Percentiles rank a stretch among this genome's conserved stretches.
These are phyloP conservation scores for Biston betularia DNA, from an alignment of 2,888 invertebrate species.

Conservation along the genomic window DNA sequence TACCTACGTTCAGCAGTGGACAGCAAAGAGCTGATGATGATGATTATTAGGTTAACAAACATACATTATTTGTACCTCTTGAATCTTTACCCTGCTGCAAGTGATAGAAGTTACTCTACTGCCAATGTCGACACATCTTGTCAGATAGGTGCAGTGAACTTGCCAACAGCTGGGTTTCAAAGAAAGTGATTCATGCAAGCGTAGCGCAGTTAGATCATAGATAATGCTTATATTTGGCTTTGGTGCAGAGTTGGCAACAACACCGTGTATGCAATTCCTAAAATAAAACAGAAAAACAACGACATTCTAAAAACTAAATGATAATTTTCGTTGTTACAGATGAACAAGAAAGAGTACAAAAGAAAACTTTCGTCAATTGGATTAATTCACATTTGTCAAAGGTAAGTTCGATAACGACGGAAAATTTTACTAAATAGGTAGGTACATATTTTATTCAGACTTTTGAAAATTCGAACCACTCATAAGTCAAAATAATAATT, in stretches of 20 bases:
- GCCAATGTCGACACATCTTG: slow-evolving; percentile 16
- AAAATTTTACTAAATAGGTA: neutral
- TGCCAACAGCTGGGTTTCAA: slow-evolving; percentile 61
- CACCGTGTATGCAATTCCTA: slow-evolving; percentile 22
- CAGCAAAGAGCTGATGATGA: no score
- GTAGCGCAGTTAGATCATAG: slow-evolving; percentile 45
- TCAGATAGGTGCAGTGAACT: slow-evolving; percentile 68
- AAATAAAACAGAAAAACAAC: neutral
- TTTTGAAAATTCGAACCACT: no score
- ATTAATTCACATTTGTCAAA: slow-evolving; percentile 98
- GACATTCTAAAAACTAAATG: neutral
- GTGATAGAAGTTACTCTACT: slow-evolving; percentile 8
- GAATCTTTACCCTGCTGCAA: neutral
- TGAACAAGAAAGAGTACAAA: slow-evolving; percentile 99
- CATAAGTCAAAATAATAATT: no score
- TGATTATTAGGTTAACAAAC: no score
- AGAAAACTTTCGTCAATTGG: slow-evolving; percentile 99
- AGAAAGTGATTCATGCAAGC: slow-evolving; percentile 61
- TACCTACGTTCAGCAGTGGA: no score
- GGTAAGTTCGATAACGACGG: slow-evolving; percentile 83
- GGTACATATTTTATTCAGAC: neutral
- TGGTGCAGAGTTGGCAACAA: slow-evolving; percentile 32
- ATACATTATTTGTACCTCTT: no score
- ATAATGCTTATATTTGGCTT: slow-evolving; percentile 49
- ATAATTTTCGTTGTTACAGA: slow-evolving; percentile 90